Conservation (phyloP, 2,113 vertebrate genomes). For the Corythornis cristatus region DNA sequence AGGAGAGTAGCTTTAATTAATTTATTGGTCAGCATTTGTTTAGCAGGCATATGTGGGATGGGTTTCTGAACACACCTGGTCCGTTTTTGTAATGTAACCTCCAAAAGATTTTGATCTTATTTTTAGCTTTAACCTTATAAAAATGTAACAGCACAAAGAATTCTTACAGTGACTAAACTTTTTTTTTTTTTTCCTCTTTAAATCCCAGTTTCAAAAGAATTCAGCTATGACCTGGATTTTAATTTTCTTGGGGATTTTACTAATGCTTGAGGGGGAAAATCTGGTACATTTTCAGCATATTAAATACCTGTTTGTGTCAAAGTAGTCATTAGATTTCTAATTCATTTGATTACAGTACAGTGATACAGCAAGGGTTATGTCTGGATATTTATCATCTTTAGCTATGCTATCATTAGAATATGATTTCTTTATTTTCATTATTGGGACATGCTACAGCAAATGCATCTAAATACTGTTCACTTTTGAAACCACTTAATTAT, state of each 20-base stretch:
- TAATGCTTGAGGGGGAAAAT: slow-evolving; percentile 49
- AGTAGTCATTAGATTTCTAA: slow-evolving; percentile 25
- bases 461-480: not conserved
- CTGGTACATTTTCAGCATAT: slow-evolving; percentile 61
- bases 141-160: slow-evolving; percentile 61
- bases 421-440: slow-evolving; percentile 7
- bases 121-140: slow-evolving; percentile 67
- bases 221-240: slow-evolving; percentile 46
- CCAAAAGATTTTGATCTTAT: slow-evolving; percentile 30
- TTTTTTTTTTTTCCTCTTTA: not conserved
- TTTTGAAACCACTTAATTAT: slow-evolving; percentile 46
- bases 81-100: slow-evolving; percentile 14
- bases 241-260: slow-evolving; percentile 64
- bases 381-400: slow-evolving; percentile 25
- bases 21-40: slow-evolving; percentile 55
- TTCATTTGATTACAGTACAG: slow-evolving; percentile 41
- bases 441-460: not conserved
- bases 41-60: slow-evolving; percentile 28
- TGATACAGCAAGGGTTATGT: not conserved
- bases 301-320: slow-evolving; percentile 58
- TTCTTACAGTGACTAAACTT: slow-evolving; percentile 19
- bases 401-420: slow-evolving; percentile 1
- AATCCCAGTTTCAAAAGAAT: slow-evolving; percentile 57
- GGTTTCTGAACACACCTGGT: slow-evolving; percentile 25
- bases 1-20: slow-evolving; percentile 49